A percentile compares a stretch with the other conserved stretches of the same genome.
phyloP scores from a whole-genome alignment of 2,888 invertebrate species.

The Scaeva pyrastri region DNA sequence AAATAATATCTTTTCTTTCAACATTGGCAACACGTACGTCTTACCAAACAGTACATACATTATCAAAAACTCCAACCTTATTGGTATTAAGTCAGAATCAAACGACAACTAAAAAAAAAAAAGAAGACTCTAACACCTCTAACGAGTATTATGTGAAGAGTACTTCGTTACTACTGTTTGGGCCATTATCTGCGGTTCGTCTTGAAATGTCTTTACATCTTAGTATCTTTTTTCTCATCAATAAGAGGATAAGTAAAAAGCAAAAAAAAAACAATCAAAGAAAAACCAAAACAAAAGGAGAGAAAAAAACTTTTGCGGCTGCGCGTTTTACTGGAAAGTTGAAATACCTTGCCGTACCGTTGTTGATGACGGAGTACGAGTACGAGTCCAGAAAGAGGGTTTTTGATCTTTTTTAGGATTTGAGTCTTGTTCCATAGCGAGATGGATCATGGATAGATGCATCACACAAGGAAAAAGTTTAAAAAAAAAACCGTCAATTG shows the following conservation, averaged over 20 bases:
- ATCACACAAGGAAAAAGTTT: constrained; percentile 8
- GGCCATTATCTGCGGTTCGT: constrained; percentile 54
- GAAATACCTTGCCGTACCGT: constrained; percentile 47
- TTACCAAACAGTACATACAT: neutral
- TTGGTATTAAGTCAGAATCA: neutral
- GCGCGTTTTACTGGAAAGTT: constrained; percentile 66
- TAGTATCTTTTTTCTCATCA: constrained; percentile 36
- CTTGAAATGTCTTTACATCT: constrained; percentile 31
- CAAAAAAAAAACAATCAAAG: constrained; percentile 3
- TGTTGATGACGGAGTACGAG: too few species aligned
- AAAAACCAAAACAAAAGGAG: constrained; percentile 8
- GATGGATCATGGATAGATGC: constrained; percentile 30
- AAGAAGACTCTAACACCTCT: constrained; percentile 15
- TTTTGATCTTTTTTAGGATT: constrained; percentile 11
- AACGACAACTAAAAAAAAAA: neutral
- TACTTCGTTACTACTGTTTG: constrained; percentile 56
- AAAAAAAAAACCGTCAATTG: constrained; percentile 14
- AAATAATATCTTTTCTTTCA: too few species aligned
- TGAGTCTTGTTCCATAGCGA: neutral
- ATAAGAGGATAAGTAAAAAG: neutral
- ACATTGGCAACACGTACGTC: constrained; percentile 54
- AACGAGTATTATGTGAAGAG: constrained; percentile 54
- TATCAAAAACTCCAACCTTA: constrained; percentile 1
- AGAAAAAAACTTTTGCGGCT: constrained; percentile 27
- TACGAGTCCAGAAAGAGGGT: neutral